Base-by-base conservation (phyloP, 2,888 invertebrate species). In the Nomada hirtipes region DNA sequence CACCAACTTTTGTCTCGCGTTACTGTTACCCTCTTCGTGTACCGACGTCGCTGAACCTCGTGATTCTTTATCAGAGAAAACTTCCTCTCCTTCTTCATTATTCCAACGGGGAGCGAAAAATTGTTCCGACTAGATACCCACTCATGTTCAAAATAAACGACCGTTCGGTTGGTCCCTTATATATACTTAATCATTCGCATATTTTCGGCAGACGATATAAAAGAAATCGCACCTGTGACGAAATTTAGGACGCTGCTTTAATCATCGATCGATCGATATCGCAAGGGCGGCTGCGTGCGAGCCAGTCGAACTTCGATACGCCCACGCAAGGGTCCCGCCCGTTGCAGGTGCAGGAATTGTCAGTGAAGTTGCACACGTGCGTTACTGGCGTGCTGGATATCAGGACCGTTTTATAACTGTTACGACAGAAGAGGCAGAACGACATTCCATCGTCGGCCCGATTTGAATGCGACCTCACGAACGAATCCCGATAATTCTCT, bases 341-440 rank as follows among this genome's bases (percentile, higher is more conserved):
- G 60, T 23, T 76, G 57, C 81, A 82, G 81, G 85, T 84, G 82
- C 81, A 70, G 68, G 63, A 29, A 2, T 18, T 9, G 68, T 72
- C 70, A 65, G 52, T 76, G 63, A 67, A 53, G 59, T 47, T 29
- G 13, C 36, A 61, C 52, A 72, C 82, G 72, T 50, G 79, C 65
- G 82, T 86, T 84, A 76, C 82, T 26, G 87, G 88, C 87, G 89
- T 85, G 86, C 86, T 87, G 90, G 89, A 90, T 88, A 91, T 88
- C 85, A 84, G 86, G 72, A 88, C 90, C 85, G 88, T 89, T 90
- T 87, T 87, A 89, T 89, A 89, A 91, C 91, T 89, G 91, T 91
- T 91, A 91, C 88, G 85, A 86, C 86, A 88, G 89, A 87, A 87
- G 87, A 86, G 88, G 89, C 89, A 88, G 89, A 86, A 91, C 91